Base-by-base conservation (phyloP, 2,797 vertebrate species). In the Chloroceryle amazona region DNA sequence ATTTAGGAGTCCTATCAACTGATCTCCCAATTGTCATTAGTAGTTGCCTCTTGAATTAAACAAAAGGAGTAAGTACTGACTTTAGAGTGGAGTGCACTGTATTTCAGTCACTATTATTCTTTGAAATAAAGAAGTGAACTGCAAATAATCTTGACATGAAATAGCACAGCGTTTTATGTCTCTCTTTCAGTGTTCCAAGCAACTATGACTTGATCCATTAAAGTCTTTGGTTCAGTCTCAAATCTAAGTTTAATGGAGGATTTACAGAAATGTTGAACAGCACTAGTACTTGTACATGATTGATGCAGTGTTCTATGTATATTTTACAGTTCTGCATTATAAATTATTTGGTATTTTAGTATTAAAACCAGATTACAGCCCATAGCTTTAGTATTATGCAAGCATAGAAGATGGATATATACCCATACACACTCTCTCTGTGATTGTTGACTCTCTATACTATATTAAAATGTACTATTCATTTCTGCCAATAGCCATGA, bases 341-440 rank as follows among this genome's bases (percentile, higher is more conserved):
- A 96, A 97, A 96, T 95, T 95, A 92, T 86, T 94, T 96, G 76
- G 71, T 90, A 57, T 78, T 93, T 93, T 74, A 88, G 33, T 96
- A 97, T 97, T 97, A 96, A 97, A 97, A 98, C 68, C 95, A 98
- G 96, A 97, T 97, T 93, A 96, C 49, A 93, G 55, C 71, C 57
- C 85, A 28, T 85, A 85, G 46, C 68, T 73, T 81, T 89, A 86
- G 20, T 47, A 71, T 87, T 94, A 93, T 79, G 41, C 94, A 75
- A 89, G 41, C 73, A 89, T 26, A 89, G 68, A 66, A 95, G 78
- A 95, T 84, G 49, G 54, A 81, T 94, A 62, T 76, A 42, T 85
- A 63, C 28, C 9, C 52, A 47, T 72, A 47, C 33, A 22, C 90
- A 76, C 12, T 93, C 31, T 75, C 35, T 74, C 26, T 89, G 52